Evolutionary conservation across 1,140 invertebrate species (phyloP), one percentile per base, ranked within the genome.

Genomic region (Nymphalis io): DNA sequence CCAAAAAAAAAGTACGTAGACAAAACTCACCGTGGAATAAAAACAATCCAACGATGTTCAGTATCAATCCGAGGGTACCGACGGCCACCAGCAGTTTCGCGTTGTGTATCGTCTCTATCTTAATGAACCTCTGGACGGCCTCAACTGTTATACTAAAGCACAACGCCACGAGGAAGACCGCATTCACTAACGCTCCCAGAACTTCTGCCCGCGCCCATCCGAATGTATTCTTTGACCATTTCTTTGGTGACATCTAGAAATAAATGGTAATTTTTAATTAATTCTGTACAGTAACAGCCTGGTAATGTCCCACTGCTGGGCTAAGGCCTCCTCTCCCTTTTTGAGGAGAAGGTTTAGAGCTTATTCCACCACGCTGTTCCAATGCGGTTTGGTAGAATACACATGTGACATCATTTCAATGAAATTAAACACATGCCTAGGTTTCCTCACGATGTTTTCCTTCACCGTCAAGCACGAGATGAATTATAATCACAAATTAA

Each of bases 221-320:
- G 84, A 98, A 98, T 4, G 97, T 98, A 85, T 98, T 98, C 91
- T 98, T 98, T 4, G 97, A 96, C 96, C 97, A 98, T 93, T 97
- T 97, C 89, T 97, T 97, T 76, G 97, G 97, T 65, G 97, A 97
- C 96, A 98, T 98, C 97, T 98, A 89, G 0, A 18, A 20, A 93
- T 91, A 72, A 62, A 38, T 18, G 46, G 8, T 15, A 2, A 60
- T 51, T 20, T 18, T 42, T 51, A n/a, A 42, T 18, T 59, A 39
- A 2, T 8, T n/a, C n/a, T n/a, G n/a, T n/a, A n/a, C n/a, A n/a
- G n/a, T n/a, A n/a, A n/a, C n/a, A n/a, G n/a, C n/a, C n/a, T n/a
- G n/a, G n/a, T n/a, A n/a, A n/a, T n/a, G n/a, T n/a, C n/a, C n/a
- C n/a, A n/a, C n/a, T n/a, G n/a, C n/a, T n/a, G n/a, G n/a, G n/a